Evolutionary conservation across 2,113 vertebrate species (phyloP), one percentile per base, ranked within the genome.

Genomic region (Saguinus midas): DNA sequence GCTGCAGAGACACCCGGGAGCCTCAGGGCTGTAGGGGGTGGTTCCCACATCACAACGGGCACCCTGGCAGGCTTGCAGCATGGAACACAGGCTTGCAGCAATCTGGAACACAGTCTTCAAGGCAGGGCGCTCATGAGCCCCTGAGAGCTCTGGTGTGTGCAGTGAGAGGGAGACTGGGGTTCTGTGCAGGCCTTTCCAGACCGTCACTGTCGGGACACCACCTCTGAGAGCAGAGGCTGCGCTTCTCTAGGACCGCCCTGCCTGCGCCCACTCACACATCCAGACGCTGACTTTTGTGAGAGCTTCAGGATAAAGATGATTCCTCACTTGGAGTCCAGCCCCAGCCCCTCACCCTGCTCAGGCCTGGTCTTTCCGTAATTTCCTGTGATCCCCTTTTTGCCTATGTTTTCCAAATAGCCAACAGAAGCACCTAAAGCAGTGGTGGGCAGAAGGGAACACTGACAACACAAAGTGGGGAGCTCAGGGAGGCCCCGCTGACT

Each of bases 21-120:
- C 13, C 7, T 1, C 0, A 0, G 75, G 13, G 6, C 37, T 2
- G 0, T 1, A 0, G 0, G 1, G 0, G 45, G 37, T 23, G 32
- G 48, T 8, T 43, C 23, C 70, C 61, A 16, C 1, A 20, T 9
- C 32, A 17, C 37, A 70, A 27, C 37, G 45, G 66, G 76, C 1
- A 0, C 2, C 10, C 45, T 3, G 8, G 66, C 32, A 76, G 37
- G 55, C 40, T 1, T 10, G 40, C 0, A 1, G 43, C 48, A 5
- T 1, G 0, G 37, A 40, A 40, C 37, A 40, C 37, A 40, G 37
- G 37, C 37, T 40, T 40, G 37, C 37, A 40, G 2, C 23, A 1
- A 8, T 23, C n/a, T 4, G 0, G 0, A 17, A 13, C 2, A 12
- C 73, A 35, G 5, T 55, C 29, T 5, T 16, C 17, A 4, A 3